These are phyloP conservation scores for Parnassius mnemosyne DNA, from an alignment of 2,888 invertebrate species.

Conservation along the genomic window DNA sequence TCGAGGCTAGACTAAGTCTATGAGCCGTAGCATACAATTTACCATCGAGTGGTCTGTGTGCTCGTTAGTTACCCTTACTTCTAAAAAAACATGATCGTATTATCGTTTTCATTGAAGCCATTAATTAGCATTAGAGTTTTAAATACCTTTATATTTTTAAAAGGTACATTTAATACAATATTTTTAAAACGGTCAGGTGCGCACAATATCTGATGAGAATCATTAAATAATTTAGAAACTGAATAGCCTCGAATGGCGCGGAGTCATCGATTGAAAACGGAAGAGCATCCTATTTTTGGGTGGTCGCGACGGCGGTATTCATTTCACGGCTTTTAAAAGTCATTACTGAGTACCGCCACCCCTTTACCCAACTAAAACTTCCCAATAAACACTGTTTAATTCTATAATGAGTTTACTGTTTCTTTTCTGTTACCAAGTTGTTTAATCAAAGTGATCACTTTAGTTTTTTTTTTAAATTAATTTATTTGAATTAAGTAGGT, in stretches of 20 bases:
- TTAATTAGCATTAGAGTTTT: too few species aligned
- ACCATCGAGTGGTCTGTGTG: too few species aligned
- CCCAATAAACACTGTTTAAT: conserved; percentile 19
- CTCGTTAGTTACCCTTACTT: too few species aligned
- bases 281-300: conserved; percentile 56
- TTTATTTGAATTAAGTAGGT: neutral
- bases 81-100: too few species aligned
- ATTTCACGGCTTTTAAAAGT: conserved; percentile 68
- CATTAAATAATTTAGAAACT: conserved; percentile 4
- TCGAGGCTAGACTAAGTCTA: too few species aligned
- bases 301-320: conserved; percentile 59
- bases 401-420: conserved; percentile 3
- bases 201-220: too few species aligned
- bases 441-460: conserved; percentile 18
- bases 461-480: neutral
- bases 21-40: too few species aligned
- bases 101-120: too few species aligned
- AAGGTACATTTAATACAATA: too few species aligned
- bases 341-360: conserved; percentile 35
- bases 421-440: conserved; percentile 12
- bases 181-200: too few species aligned
- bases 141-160: too few species aligned
- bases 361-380: neutral
- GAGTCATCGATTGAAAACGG: conserved; percentile 30
- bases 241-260: conserved; percentile 13